Evolutionary conservation across 2,888 invertebrate genomes (phyloP).

Genomic region (Melieria omissa): DNA sequence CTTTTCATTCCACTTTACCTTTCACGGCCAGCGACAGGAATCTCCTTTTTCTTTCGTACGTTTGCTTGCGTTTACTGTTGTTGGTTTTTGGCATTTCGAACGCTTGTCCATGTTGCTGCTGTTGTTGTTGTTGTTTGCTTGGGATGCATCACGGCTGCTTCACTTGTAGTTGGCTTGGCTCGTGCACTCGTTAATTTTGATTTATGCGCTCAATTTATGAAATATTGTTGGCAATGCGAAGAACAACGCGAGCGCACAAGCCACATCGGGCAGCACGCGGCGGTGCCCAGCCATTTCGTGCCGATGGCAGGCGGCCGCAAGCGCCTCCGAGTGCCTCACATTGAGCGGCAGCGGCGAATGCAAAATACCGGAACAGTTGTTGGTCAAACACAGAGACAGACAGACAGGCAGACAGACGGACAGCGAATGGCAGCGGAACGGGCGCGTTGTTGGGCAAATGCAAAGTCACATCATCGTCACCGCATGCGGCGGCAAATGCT

Average conservation of each 20-base stretch:
- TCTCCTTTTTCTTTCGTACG: not conserved
- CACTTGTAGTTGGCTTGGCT: constrained; percentile 28
- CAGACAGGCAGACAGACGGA: too few species aligned
- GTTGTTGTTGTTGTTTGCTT: not conserved
- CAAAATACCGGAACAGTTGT: too few species aligned
- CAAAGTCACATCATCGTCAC: constrained; percentile 37
- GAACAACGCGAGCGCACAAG: constrained; percentile 17
- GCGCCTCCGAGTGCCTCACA: too few species aligned
- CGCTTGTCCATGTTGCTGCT: too few species aligned
- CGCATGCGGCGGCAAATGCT: constrained; percentile 32
- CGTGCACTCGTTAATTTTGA: constrained; percentile 45
- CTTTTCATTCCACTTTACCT: constrained; percentile 13
- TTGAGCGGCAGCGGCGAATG: too few species aligned
- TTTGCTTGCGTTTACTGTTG: not conserved
- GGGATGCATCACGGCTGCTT: constrained; percentile 18
- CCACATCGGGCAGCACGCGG: too few species aligned
- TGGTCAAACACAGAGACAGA: too few species aligned
- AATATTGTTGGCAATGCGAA: constrained; percentile 38
- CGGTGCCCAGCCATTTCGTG: too few species aligned
- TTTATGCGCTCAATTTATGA: constrained; percentile 44
- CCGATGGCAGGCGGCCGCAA: too few species aligned
- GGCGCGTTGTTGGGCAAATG: not conserved
- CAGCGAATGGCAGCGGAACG: too few species aligned
- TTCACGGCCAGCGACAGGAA: constrained; percentile 12
- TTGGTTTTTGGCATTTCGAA: not conserved